Evolutionary conservation across 2,797 vertebrate genomes (phyloP).

Genomic region (Etheostoma nigrum): DNA sequence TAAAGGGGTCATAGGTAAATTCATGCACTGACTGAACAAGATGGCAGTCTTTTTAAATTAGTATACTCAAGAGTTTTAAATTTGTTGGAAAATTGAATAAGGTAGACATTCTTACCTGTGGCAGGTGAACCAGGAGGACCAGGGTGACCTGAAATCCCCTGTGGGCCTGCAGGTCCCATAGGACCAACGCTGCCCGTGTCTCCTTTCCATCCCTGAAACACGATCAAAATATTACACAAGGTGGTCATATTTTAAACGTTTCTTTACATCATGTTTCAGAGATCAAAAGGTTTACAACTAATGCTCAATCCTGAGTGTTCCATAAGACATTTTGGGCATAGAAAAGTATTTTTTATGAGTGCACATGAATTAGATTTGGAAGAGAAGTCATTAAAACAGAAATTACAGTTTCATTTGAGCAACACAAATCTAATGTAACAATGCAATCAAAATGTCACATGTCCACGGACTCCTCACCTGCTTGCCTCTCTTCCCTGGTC

Average conservation of each 20-base stretch:
- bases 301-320: neutral
- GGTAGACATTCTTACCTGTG: slow-evolving; percentile 82
- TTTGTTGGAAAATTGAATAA: neutral
- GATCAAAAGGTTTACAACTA: neutral
- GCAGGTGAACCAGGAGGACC: slow-evolving; percentile 91
- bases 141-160: slow-evolving; percentile 90
- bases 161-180: slow-evolving; percentile 91
- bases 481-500: slow-evolving; percentile 98
- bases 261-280: neutral
- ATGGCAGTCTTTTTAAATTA: neutral
- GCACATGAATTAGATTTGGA: slow-evolving; percentile 2
- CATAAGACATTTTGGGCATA: neutral
- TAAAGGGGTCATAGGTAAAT: neutral
- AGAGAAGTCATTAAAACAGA: neutral
- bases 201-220: slow-evolving; percentile 92
- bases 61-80: neutral
- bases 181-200: slow-evolving; percentile 87
- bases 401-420: neutral
- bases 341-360: neutral
- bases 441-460: neutral
- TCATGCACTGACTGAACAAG: neutral
- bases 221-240: slow-evolving; percentile 21
- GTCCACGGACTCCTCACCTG: slow-evolving; percentile 83
- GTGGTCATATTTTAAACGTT: neutral
- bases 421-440: neutral